Evolutionary conservation across 2,888 invertebrate species (phyloP).

Genomic region (Branchellion lobata): DNA sequence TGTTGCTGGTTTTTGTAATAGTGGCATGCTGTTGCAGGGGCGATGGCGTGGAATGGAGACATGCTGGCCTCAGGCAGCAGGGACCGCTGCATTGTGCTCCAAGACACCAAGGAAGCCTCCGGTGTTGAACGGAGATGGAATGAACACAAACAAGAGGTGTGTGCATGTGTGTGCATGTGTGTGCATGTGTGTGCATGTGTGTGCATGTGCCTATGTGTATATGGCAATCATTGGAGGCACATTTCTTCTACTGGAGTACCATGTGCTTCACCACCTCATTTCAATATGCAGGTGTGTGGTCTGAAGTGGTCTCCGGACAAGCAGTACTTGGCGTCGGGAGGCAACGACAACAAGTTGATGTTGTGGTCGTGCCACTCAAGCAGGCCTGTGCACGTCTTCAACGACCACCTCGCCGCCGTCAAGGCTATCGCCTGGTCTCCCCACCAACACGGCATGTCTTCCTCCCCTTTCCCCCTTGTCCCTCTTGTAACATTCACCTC

Average conservation of each 20-base stretch:
- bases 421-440: slow-evolving; percentile 91
- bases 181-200: background rate
- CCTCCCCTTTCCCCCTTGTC: background rate
- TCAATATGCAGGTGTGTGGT: slow-evolving; percentile 74
- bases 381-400: slow-evolving; percentile 66
- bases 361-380: slow-evolving; percentile 70
- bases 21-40: slow-evolving; percentile 67
- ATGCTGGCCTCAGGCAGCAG: slow-evolving; percentile 90
- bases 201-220: too few relatives aligned
- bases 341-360: slow-evolving; percentile 92
- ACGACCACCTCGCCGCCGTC: slow-evolving; percentile 63
- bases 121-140: slow-evolving; percentile 65
- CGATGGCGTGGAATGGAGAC: slow-evolving; percentile 96
- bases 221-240: too few relatives aligned
- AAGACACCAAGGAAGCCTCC: slow-evolving; percentile 74
- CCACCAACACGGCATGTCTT: slow-evolving; percentile 74
- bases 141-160: slow-evolving; percentile 89
- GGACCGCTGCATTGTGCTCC: slow-evolving; percentile 86
- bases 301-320: slow-evolving; percentile 98
- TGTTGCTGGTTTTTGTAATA: background rate
- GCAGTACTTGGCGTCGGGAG: slow-evolving; percentile 93
- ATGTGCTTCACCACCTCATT: too few relatives aligned
- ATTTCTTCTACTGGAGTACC: background rate
- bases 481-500: background rate
- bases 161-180: too few relatives aligned